Evolutionary conservation across 2,113 vertebrate genomes (phyloP).

Genomic region (Daphoenositta chrysoptera): DNA sequence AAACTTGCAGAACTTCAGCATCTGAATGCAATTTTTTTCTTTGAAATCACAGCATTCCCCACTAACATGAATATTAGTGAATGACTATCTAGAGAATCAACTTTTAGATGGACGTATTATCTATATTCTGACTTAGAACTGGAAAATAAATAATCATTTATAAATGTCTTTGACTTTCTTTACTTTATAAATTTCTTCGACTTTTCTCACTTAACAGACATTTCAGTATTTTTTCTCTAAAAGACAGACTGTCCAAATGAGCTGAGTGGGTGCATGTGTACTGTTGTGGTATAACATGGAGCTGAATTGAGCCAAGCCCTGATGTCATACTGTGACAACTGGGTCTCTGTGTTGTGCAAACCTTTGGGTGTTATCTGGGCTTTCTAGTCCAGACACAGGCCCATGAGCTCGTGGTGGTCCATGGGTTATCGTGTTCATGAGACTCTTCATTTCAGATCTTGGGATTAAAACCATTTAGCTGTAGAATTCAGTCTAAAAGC

Average conservation of each 20-base stretch:
- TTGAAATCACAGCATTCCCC: not conserved
- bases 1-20: not conserved
- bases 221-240: not conserved
- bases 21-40: not conserved
- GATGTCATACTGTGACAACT: fast-evolving
- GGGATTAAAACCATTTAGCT: not conserved
- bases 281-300: not conserved
- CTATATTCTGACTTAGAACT: not conserved
- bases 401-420: not conserved
- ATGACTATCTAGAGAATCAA: not conserved
- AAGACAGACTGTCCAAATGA: not conserved
- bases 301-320: not conserved
- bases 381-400: not conserved
- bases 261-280: not conserved
- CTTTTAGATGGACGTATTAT: not conserved
- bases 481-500: not conserved
- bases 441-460: not conserved
- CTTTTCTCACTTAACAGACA: not conserved
- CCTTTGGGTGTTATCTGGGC: fast-evolving
- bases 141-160: not conserved
- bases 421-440: not conserved
- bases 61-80: not conserved
- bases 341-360: not conserved
- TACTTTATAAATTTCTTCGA: not conserved
- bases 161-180: not conserved